phyloP scores from a whole-genome alignment of 2,797 vertebrate genomes.

The Takifugu rubripes region DNA sequence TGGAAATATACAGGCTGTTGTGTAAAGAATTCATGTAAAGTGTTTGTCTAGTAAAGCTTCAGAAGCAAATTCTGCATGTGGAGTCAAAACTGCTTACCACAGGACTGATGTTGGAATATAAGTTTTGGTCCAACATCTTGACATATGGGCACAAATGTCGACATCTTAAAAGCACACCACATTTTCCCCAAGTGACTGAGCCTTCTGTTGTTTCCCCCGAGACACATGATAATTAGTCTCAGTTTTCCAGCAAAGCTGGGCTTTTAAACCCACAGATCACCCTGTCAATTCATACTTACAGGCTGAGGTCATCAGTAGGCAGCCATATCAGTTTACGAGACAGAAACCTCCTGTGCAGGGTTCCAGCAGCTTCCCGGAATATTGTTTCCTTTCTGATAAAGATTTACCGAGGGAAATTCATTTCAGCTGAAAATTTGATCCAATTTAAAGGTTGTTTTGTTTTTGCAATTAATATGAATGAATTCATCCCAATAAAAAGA shows the following conservation, averaged over 20 bases:
- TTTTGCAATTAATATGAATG: too few relatives aligned
- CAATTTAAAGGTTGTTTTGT: too few relatives aligned
- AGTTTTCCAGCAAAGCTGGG: constrained; percentile 56
- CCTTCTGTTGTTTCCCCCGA: constrained; percentile 44
- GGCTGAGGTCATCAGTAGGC: constrained; percentile 75
- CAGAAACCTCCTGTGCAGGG: constrained; percentile 59
- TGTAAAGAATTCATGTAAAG: constrained; percentile 5
- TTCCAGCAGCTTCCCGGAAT: constrained; percentile 54
- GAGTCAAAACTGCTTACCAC: background rate
- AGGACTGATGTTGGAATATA: background rate
- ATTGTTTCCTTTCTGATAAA: constrained; percentile 16
- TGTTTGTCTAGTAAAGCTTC: constrained; percentile 21
- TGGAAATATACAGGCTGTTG: constrained; percentile 12
- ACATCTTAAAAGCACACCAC: constrained; percentile 27
- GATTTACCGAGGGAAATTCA: constrained; percentile 39
- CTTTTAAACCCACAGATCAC: constrained; percentile 60
- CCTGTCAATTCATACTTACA: constrained; percentile 67
- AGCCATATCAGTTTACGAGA: constrained; percentile 71
- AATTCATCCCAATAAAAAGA: too few relatives aligned
- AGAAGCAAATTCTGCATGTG: constrained; percentile 12
- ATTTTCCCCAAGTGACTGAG: constrained; percentile 29
- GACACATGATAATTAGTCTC: constrained; percentile 59
- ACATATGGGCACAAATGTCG: constrained; percentile 1
- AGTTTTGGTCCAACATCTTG: constrained; percentile 5
- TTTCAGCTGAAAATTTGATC: too few relatives aligned